Conservation (phyloP, 2,113 vertebrate species). For the Talpa occidentalis region DNA sequence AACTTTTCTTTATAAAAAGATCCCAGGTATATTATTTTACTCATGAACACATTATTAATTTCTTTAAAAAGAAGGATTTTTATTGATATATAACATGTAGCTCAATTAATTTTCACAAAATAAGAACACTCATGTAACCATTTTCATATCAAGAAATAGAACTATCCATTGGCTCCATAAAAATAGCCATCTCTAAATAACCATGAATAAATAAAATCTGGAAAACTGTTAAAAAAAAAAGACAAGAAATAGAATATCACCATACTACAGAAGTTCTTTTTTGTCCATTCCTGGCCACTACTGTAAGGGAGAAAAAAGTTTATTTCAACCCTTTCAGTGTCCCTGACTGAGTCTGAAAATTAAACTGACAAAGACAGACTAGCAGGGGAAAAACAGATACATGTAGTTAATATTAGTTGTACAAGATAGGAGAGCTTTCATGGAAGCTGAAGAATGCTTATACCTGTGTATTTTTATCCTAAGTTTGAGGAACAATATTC, state of each 20-base stretch:
- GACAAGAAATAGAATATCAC: neutral
- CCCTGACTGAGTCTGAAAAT: neutral
- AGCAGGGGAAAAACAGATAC: neutral
- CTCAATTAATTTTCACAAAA: slow-evolving; percentile 6
- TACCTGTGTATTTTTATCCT: neutral
- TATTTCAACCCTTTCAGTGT: neutral
- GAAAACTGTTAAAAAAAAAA: too few species aligned
- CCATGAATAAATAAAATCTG: too few species aligned
- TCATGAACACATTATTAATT: slow-evolving; percentile 35
- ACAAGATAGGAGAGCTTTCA: neutral
- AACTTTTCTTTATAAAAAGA: neutral
- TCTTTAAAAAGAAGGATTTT: neutral
- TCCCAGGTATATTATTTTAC: neutral
- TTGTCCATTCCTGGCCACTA: neutral
- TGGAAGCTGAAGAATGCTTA: neutral
- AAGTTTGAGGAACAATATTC: neutral
- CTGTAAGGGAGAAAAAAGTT: neutral
- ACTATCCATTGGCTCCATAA: neutral
- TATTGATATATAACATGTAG: neutral
- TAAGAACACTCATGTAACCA: neutral
- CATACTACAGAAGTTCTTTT: neutral
- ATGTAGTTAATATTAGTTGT: neutral
- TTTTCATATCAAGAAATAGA: neutral
- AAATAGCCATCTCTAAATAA: too few species aligned
- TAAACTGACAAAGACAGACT: neutral